Conservation (phyloP, 2,113 vertebrate species). For the Toxostoma redivivum region DNA sequence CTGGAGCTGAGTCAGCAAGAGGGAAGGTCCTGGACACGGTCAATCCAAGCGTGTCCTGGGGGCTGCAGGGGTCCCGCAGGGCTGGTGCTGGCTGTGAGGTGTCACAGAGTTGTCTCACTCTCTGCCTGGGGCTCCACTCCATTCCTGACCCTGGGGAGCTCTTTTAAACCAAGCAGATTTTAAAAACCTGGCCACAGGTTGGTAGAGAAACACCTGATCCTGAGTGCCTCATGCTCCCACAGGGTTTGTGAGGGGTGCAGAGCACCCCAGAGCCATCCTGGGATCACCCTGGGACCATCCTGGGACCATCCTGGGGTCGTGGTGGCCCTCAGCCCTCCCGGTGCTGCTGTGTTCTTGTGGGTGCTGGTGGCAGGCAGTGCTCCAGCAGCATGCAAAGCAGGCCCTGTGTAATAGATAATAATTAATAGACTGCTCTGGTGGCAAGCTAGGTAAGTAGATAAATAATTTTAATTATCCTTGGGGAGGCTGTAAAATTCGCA, state of each 20-base stretch:
- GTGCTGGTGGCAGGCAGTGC: not conserved
- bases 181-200: not conserved
- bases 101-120: not conserved
- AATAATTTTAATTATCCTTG: slow-evolving; percentile 80
- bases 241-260: rapidly evolving
- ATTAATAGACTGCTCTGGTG: slow-evolving; percentile 73
- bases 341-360: not conserved
- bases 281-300: not conserved
- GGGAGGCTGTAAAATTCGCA: slow-evolving; percentile 71
- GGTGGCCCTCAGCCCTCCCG: not conserved
- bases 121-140: rapidly evolving
- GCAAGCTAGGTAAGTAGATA: slow-evolving; percentile 75
- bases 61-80: not conserved
- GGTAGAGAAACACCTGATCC: not conserved
- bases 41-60: not conserved
- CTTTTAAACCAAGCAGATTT: not conserved
- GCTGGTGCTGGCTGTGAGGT: not conserved
- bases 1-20: rapidly evolving
- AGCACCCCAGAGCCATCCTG: not conserved
- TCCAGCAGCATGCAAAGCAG: slow-evolving; percentile 60
- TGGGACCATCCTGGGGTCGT: rapidly evolving
- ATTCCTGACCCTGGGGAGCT: not conserved
- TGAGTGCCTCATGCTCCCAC: rapidly evolving
- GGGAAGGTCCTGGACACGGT: not conserved
- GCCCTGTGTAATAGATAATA: slow-evolving; percentile 69